These are phyloP conservation scores for Ptilodon capucinus DNA, from an alignment of 2,888 invertebrate genomes.

Conservation along the genomic window DNA sequence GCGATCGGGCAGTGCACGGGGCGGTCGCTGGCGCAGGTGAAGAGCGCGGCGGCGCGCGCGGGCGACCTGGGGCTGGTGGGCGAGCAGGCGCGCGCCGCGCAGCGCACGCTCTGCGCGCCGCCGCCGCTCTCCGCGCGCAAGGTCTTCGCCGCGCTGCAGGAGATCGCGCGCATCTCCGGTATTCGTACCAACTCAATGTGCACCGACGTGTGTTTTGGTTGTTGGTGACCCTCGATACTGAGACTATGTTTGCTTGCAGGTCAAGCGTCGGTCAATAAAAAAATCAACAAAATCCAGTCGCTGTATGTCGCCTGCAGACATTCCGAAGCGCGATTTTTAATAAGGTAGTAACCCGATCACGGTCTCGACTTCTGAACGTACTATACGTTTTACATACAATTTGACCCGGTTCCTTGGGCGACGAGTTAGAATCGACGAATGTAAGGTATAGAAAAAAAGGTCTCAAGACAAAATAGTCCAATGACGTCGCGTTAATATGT, in stretches of 20 bases:
- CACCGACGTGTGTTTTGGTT: background rate
- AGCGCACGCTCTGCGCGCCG: slow-evolving; percentile 94
- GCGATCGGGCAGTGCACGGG: slow-evolving; percentile 96
- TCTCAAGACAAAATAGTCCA: too few species aligned
- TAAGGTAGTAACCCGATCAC: too few species aligned
- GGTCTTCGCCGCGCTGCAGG: slow-evolving; percentile 92
- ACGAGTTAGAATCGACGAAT: too few species aligned
- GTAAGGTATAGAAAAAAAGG: too few species aligned
- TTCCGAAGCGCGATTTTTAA: slow-evolving; percentile 94
- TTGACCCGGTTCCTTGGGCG: too few species aligned
- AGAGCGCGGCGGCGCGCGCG: slow-evolving; percentile 79
- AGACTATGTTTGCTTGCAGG: slow-evolving; percentile 62
- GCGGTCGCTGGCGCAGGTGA: slow-evolving; percentile 91
- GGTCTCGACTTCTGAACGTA: too few species aligned
- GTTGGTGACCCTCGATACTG: too few species aligned
- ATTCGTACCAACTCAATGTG: too few species aligned
- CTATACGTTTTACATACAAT: too few species aligned
- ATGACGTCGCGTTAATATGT: too few species aligned
- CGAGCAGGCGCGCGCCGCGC: slow-evolving; percentile 91
- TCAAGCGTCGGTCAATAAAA: slow-evolving; percentile 86
- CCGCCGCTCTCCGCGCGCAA: slow-evolving; percentile 87
- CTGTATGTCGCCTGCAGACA: slow-evolving; percentile 96
- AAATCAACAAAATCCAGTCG: slow-evolving; percentile 94
- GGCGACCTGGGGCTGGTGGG: slow-evolving; percentile 97
- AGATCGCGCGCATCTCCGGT: slow-evolving; percentile 94